Evolutionary conservation across 37 sponge, comb jelly and placozoan species (phyloP).

Genomic region (Tethya wilhelma): DNA sequence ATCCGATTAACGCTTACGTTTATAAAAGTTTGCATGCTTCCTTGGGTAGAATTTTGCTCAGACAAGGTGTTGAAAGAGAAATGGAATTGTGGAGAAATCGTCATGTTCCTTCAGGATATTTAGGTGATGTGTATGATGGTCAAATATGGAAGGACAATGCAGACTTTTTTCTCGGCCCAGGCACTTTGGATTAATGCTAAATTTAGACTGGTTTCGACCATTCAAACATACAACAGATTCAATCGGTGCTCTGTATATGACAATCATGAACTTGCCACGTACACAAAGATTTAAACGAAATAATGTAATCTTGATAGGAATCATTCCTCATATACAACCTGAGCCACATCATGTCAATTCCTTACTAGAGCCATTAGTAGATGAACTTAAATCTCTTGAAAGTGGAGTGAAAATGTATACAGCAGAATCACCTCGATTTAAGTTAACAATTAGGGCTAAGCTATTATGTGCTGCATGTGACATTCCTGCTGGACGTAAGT

Average conservation of each 20-base stretch:
- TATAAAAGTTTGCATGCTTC: neutral
- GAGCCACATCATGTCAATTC: neutral
- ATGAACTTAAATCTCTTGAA: neutral
- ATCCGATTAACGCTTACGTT: neutral
- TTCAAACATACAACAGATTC: constrained; percentile 13
- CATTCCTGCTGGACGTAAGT: constrained; percentile 12
- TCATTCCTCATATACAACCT: neutral
- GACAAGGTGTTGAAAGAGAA: neutral
- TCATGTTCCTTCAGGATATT: neutral
- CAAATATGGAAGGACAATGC: neutral
- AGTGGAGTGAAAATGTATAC: neutral
- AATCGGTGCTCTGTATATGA: constrained; percentile 15
- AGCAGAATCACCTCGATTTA: neutral
- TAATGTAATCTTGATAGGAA: constrained; percentile 13
- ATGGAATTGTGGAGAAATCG: neutral
- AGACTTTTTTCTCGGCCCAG: neutral
- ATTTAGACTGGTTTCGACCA: constrained; percentile 19
- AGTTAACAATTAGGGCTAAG: neutral
- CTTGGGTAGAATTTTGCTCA: neutral
- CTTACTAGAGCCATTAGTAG: neutral
- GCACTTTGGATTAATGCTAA: neutral
- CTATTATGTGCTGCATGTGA: constrained; percentile 16
- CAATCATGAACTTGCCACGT: constrained; percentile 11
- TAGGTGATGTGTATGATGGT: constrained; percentile 4
- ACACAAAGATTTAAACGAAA: neutral